Base-by-base conservation (phyloP, 2,113 vertebrate species). In the Pseudolaguvia tuberculata region DNA sequence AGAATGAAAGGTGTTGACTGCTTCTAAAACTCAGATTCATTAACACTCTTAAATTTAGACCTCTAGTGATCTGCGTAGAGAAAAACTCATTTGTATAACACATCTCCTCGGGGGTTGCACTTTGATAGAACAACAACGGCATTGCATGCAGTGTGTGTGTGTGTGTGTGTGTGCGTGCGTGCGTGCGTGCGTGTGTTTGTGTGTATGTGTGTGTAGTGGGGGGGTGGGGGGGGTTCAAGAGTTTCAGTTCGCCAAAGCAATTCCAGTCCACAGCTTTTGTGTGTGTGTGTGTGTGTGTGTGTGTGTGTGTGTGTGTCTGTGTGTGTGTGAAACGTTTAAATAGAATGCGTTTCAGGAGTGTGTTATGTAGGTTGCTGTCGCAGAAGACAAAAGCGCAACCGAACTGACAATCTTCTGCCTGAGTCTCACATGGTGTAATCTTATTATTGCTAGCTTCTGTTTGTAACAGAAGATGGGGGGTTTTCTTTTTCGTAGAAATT, bases 11-110 rank as follows among this genome's bases (percentile, higher is more conserved):
- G 69, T 14, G 27, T 68, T 23, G 47, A 58, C 74, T 57, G 58
- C 58, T 69, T 68, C 17, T 2, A 31, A 80, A 66, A 72, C 55
- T 42, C 52, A 8, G 58, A 73, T 59, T 81, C 75, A 75, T 80
- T 68, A 76, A 75, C 71, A 75, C 72, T 31, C 79, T 78, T 78
- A 75, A 75, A 78, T 81, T 71, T 81, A 66, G 76, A 77, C 55
- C 65, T 17, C 53, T 67, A 73, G 53, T 21, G 12, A 55, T 48
- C 59, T 55, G 35, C 31, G 31, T 3, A 47, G 11, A 31, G 73
- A 59, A 31, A 75, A 72, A 47, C 23, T 58, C 52, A 71, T 76
- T 63, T 66, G 67, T 67, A 58, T 17, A 42, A 56, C 79, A 72
- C 79, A 25, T 47, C 39, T 50, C 35, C 51, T 31, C 63, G 59